Evolutionary conservation across 2,113 vertebrate species (phyloP), one percentile per base, ranked within the genome.

Genomic region (Coreoperca whiteheadi): DNA sequence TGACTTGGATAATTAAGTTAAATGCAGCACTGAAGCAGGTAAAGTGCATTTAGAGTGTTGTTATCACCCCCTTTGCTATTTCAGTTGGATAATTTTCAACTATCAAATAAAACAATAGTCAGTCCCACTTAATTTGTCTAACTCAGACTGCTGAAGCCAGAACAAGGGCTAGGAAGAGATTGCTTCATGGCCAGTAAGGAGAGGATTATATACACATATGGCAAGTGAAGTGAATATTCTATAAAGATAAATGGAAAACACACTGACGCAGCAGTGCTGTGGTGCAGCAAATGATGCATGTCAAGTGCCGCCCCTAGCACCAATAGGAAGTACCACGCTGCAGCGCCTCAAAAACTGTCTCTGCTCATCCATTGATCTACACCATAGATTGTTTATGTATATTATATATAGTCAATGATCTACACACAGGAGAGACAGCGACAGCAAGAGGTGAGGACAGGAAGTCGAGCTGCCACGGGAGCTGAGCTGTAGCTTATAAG

Each of bases 61-160:
- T 54, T 60, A 56, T 56, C 20, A 30, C 9, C 20, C 2, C 16
- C 9, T 60, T 71, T 57, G 48, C 20, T 18, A 70, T 75, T 74
- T 46, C 30, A 48, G 34, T 39, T 20, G 43, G 43, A 63, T 53
- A 28, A 79, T 74, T 74, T 70, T 60, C 67, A 82, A 53, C 81
- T 65, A 56, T 70, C 28, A 70, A 81, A 77, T 10, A 41, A 68
- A 68, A 76, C 20, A 81, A 78, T 53, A 32, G 56, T 12, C 50
- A 60, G 10, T 20, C 30, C 21, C 28, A 9, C 14, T 54, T 74
- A 20, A 50, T 67, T 43, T 53, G 32, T 57, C 16, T 18, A 11
- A 74, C 3, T 51, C 46, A 56, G 23, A 64, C 32, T 15, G 10
- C 56, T 57, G 20, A 28, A 64, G 25, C 30, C 7, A 16, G 12